Evolutionary conservation across 37 sponge, comb jelly and placozoan species (phyloP).

Genomic region (Beroe forskalii): DNA sequence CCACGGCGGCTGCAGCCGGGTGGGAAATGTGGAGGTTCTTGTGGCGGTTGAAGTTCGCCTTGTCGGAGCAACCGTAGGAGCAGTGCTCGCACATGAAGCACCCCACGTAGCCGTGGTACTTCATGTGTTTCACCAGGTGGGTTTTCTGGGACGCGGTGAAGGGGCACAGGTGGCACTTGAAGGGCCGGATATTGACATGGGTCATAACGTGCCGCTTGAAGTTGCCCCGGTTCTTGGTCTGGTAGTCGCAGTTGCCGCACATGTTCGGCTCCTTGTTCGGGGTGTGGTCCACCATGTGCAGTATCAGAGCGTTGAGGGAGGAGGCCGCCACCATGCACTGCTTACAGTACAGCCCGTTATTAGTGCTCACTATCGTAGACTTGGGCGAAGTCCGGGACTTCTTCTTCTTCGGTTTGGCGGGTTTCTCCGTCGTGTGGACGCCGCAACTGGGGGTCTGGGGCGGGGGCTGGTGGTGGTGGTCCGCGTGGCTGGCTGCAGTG

Average conservation of each 20-base stretch:
- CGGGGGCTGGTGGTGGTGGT: neutral
- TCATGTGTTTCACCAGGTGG: slow-evolving; percentile 39
- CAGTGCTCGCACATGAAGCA: slow-evolving; percentile 5
- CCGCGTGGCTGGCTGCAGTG: neutral
- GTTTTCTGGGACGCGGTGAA: slow-evolving; percentile 45
- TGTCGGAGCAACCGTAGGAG: slow-evolving; percentile 37
- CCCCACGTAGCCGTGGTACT: neutral
- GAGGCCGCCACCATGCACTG: neutral
- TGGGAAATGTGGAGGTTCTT: neutral
- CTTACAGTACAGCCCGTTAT: slow-evolving; percentile 5
- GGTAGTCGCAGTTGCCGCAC: slow-evolving; percentile 46
- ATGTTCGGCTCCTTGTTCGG: neutral
- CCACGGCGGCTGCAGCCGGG: neutral
- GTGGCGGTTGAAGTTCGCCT: slow-evolving; percentile 47
- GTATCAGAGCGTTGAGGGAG: neutral
- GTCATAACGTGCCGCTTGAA: slow-evolving; percentile 20
- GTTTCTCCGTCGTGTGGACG: neutral
- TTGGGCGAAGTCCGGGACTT: neutral
- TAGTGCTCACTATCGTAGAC: neutral
- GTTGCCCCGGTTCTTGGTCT: slow-evolving; percentile 42
- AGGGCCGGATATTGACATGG: slow-evolving; percentile 19
- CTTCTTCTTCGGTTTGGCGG: neutral
- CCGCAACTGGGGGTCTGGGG: neutral
- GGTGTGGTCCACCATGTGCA: slow-evolving; percentile 15
- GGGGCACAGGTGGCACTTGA: slow-evolving; percentile 44